Percentiles rank a stretch among this genome's conserved stretches.
Evolutionary conservation across 1,140 invertebrate genomes (phyloP).

Genomic region (Araneus ventricosus): DNA sequence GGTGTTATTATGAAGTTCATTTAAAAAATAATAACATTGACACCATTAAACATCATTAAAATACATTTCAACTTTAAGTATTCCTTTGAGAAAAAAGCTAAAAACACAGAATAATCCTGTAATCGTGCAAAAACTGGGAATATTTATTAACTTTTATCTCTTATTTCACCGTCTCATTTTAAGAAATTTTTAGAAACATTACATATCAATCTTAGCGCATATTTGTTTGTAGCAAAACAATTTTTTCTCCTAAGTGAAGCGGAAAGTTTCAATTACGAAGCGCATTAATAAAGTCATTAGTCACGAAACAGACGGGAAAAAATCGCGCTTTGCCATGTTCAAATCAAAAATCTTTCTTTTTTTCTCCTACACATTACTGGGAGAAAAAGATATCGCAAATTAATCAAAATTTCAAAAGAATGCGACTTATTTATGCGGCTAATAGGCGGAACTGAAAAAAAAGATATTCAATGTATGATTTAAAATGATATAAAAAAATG

Average conservation of each 20-base stretch:
- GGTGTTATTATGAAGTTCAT: not conserved
- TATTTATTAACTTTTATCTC: slow-evolving; percentile 1
- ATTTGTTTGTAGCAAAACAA: not conserved
- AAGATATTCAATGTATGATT: not conserved
- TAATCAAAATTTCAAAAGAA: slow-evolving; percentile 39
- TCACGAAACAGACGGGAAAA: not conserved
- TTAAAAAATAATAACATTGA: not conserved
- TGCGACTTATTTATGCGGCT: slow-evolving; percentile 6
- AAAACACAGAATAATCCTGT: slow-evolving; percentile 5
- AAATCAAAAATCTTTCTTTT: not conserved
- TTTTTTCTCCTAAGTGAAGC: not conserved
- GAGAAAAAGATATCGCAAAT: slow-evolving; percentile 27
- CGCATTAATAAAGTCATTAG: slow-evolving; percentile 46
- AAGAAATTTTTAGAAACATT: not conserved
- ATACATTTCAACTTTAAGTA: slow-evolving; percentile 23
- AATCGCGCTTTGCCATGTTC: not conserved
- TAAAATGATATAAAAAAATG: slow-evolving; percentile 6
- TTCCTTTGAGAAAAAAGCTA: not conserved
- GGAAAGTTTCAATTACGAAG: slow-evolving; percentile 32
- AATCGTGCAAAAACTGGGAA: slow-evolving; percentile 5
- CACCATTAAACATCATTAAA: not conserved
- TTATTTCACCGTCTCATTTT: not conserved
- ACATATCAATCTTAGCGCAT: not conserved
- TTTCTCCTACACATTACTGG: not conserved
- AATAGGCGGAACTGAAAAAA: not conserved